Evolutionary conservation across 2,113 vertebrate species (phyloP), one percentile per base, ranked within the genome.

Genomic region (Amphiprion ocellaris): DNA sequence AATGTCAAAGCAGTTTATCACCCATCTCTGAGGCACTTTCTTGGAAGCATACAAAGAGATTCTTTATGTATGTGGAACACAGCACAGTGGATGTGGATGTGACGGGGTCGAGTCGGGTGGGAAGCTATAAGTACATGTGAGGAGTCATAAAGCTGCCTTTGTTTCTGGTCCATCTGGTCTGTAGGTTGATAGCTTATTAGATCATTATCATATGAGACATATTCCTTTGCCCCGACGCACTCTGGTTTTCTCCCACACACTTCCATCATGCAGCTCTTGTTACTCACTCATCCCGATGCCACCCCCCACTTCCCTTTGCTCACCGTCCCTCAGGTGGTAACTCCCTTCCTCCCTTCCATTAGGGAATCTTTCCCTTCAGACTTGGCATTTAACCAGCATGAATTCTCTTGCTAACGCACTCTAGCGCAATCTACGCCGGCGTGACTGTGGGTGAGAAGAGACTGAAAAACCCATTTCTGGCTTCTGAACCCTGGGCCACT

Each of bases 1-100:
- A 78, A 90, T 70, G 81, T 79, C 83, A 72, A 73, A 73, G 79
- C 74, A 47, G 85, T 90, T 92, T 78, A 90, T 90, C 82, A 66
- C 69, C 55, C 71, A 50, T 66, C 58, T 81, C 73, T 8, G 8
- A 64, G 73, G 61, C 41, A n/a, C 41, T 44, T 73, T 83, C 75
- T 77, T 28, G 30, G 76, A 74, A 56, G 52, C 58, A 14, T 24
- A 91, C 78, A 90, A 83, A 82, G 83, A 56, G 64, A 10, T 37
- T 63, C 81, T 83, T 87, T 85, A 77, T 87, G 65, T 33, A 47
- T 44, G 70, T 30, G 33, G 46, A 74, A 54, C 37, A 58, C 64
- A 39, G 41, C 33, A 10, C 8, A 23, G 63, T 3, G 61, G 23
- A 26, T 17, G 58, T 19, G 69, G 23, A 26, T n/a, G 58, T 19